phyloP scores from a whole-genome alignment of 2,113 vertebrate species.

The Cavia aperea region DNA sequence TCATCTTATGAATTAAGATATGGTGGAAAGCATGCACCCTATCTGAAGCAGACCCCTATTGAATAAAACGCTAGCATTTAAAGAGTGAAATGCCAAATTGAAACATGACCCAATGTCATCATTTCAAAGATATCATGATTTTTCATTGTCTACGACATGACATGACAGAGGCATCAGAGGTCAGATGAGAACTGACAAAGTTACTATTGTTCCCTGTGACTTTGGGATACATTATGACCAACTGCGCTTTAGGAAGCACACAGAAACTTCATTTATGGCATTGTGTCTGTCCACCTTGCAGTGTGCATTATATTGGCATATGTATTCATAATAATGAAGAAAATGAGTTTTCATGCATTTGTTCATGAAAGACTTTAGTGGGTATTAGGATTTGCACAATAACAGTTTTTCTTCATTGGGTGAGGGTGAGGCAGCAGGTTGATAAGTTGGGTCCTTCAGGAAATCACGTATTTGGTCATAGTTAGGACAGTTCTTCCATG shows the following conservation, averaged over 20 bases:
- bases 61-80: background rate
- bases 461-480: accelerated
- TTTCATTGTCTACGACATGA: too few relatives aligned
- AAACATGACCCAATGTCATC: too few relatives aligned
- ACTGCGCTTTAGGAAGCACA: too few relatives aligned
- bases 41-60: background rate
- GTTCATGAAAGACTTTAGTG: background rate
- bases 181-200: too few relatives aligned
- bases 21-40: background rate
- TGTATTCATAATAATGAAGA: background rate
- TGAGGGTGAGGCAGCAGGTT: background rate
- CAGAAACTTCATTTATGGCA: too few relatives aligned
- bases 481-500: background rate
- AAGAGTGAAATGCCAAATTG: too few relatives aligned
- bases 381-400: too few relatives aligned
- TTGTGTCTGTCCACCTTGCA: too few relatives aligned
- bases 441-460: background rate
- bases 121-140: too few relatives aligned
- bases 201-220: too few relatives aligned
- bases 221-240: too few relatives aligned
- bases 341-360: background rate
- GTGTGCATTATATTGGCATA: background rate
- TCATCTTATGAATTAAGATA: background rate
- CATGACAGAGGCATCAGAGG: too few relatives aligned
- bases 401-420: background rate